Base-by-base conservation (phyloP, 1,140 invertebrate genomes). In the Thaumatotibia leucotreta region DNA sequence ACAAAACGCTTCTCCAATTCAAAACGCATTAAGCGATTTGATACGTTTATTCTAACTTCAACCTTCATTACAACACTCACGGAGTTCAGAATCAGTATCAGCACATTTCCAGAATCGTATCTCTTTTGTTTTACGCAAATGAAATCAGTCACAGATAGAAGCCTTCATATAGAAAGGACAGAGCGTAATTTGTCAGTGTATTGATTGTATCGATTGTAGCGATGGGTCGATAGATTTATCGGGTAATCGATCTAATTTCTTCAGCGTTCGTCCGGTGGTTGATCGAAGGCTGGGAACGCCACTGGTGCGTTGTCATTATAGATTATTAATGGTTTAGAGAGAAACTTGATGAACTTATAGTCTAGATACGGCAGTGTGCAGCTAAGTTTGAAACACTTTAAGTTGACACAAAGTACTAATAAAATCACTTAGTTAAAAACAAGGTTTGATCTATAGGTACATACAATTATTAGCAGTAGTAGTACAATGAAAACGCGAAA, bases 201-300 rank as follows among this genome's bases (percentile, higher is more conserved):
- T 74, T 67, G 71, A 75, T 68, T 49, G 58, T 76, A 77, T 68
- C 75, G 54, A 70, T 67, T 70, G 39, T 65, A 65, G 72, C 70
- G 72, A 69, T 70, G 67, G 69, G 74, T 74, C 76, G 74, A 82
- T 80, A 83, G 70, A 80, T 80, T 77, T 79, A 82, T 79, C 77
- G 76, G 68, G 74, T 77, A 80, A 84, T 83, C 79, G 80, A 84
- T 83, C 76, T 80, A 83, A 83, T 85, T 82, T 83, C 83, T 72
- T 88, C 85, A 80, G 79, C 31, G 32, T 70, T 81, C 73, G 67
- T 64, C 70, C 79, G 73, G 76, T 84, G 77, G 86, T 77, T 81
- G 80, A 87, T 83, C 79, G 76, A 81, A 76, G 72, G 66, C 77
- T 89, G 85, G 85, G 87, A 88, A 88, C 82, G 83, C 84, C 84